phyloP scores from a whole-genome alignment of 2,113 vertebrate species.

The Paraplagusia blochii region DNA sequence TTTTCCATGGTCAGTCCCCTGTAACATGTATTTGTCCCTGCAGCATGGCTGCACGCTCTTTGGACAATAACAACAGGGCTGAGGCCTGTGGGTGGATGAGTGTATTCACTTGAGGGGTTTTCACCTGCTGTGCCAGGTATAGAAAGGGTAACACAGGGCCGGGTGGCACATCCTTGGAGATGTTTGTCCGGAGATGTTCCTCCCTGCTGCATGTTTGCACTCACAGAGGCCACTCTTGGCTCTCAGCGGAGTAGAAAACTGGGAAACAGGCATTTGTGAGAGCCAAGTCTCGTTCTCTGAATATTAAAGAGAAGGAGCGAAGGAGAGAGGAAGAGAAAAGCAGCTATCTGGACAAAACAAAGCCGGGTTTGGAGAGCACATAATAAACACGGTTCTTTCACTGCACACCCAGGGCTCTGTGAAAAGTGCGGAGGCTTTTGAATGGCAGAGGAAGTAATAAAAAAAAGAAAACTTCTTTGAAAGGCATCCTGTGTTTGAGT shows the following conservation, averaged over 20 bases:
- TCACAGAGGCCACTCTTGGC: slow-evolving; percentile 74
- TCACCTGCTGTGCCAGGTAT: slow-evolving; percentile 66
- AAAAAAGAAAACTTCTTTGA: slow-evolving; percentile 76
- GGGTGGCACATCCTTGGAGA: slow-evolving; percentile 70
- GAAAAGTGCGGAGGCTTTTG: slow-evolving; percentile 72
- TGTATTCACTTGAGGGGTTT: slow-evolving; percentile 7
- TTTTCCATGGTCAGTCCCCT: too few species aligned
- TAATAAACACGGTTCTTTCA: slow-evolving; percentile 74
- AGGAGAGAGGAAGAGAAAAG: slow-evolving; percentile 40
- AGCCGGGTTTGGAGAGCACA: slow-evolving; percentile 71
- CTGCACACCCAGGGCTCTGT: slow-evolving; percentile 70
- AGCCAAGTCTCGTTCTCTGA: slow-evolving; percentile 78
- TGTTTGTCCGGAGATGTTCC: slow-evolving; percentile 74
- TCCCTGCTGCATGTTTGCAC: slow-evolving; percentile 74
- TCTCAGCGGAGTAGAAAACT: slow-evolving; percentile 63
- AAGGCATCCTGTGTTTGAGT: slow-evolving; percentile 63
- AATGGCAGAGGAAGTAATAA: slow-evolving; percentile 81
- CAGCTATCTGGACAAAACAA: slow-evolving; percentile 74
- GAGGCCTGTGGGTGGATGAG: too few species aligned
- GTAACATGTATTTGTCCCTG: too few species aligned
- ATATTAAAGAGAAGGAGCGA: slow-evolving; percentile 76
- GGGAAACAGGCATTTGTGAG: slow-evolving; percentile 69
- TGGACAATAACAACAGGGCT: too few species aligned
- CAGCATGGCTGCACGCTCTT: too few species aligned
- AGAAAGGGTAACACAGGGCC: slow-evolving; percentile 66